phyloP scores from a whole-genome alignment of 2,113 vertebrate species.

The Rynchops niger region DNA sequence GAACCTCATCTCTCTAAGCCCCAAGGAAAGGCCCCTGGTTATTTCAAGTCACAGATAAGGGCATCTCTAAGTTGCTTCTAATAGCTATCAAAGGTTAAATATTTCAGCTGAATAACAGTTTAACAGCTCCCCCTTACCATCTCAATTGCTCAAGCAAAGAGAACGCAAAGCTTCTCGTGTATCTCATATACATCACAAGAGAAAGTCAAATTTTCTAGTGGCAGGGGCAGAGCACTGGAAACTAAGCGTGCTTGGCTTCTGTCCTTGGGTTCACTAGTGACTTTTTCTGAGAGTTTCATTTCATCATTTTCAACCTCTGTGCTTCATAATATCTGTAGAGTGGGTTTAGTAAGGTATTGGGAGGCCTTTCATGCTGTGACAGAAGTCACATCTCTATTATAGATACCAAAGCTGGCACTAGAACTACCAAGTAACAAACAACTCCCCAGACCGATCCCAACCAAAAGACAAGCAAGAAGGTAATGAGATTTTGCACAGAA shows the following conservation, averaged over 20 bases:
- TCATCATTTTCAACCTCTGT: background rate
- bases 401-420: background rate
- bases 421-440: background rate
- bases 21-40: background rate
- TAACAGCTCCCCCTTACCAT: background rate
- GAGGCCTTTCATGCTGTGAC: background rate
- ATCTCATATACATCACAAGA: background rate
- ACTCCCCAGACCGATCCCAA: background rate
- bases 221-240: background rate
- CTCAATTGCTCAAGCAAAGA: background rate
- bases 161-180: background rate
- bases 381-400: background rate
- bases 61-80: background rate
- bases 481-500: conserved; percentile 37
- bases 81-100: background rate
- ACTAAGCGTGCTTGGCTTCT: background rate
- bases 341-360: background rate
- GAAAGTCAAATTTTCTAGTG: background rate
- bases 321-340: background rate
- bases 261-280: background rate
- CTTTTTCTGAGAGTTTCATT: background rate
- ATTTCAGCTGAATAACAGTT: background rate
- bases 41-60: background rate
- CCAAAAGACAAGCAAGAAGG: background rate
- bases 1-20: background rate